Evolutionary conservation across 2,888 invertebrate genomes (phyloP).

Genomic region (Cantharis rufa): DNA sequence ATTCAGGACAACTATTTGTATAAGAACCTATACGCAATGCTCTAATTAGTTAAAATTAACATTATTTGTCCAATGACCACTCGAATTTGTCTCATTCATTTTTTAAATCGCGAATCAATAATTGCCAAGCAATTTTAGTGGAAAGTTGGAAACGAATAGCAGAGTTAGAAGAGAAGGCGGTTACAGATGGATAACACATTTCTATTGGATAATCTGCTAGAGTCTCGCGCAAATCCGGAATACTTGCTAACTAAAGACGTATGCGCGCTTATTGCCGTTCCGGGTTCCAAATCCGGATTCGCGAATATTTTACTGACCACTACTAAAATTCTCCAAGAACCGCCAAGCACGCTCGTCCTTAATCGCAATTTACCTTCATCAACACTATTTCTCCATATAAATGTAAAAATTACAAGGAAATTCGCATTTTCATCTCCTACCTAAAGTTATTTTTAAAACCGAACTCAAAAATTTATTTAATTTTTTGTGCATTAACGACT

Average conservation of each 20-base stretch:
- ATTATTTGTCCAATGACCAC: background rate
- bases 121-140: constrained; percentile 30
- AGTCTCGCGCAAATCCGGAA: constrained; percentile 55
- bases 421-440: background rate
- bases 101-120: constrained; percentile 28
- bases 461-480: background rate
- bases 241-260: constrained; percentile 52
- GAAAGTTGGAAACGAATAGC: constrained; percentile 40
- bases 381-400: background rate
- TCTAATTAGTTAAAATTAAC: constrained; percentile 1
- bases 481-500: background rate
- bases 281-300: constrained; percentile 45
- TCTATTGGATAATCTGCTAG: constrained; percentile 56
- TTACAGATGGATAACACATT: constrained; percentile 50
- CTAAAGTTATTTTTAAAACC: background rate
- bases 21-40: constrained; percentile 1
- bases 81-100: constrained; percentile 10
- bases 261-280: constrained; percentile 51
- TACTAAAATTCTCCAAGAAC: background rate
- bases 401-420: background rate
- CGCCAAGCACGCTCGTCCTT: background rate
- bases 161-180: constrained; percentile 46
- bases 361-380: background rate
- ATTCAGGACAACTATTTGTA: constrained; percentile 28
- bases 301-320: constrained; percentile 31